These are phyloP conservation scores for Eupsittula cactorum DNA, from an alignment of 2,113 vertebrate species.

Conservation along the genomic window DNA sequence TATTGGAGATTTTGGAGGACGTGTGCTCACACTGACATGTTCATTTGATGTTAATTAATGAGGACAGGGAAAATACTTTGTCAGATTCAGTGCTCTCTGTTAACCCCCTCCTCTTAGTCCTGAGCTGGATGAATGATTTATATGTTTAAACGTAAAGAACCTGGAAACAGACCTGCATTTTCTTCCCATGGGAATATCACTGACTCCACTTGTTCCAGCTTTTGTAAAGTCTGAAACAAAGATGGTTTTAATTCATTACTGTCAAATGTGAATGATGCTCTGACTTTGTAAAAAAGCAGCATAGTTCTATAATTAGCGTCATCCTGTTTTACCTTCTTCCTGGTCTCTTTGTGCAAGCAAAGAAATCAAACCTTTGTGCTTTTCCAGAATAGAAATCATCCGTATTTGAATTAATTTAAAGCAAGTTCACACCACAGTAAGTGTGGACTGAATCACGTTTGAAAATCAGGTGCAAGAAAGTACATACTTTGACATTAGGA, in stretches of 20 bases:
- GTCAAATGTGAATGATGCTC: not conserved
- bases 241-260: not conserved
- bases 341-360: rapidly evolving
- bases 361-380: not conserved
- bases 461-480: not conserved
- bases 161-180: not conserved
- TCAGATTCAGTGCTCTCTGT: not conserved
- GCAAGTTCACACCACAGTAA: not conserved
- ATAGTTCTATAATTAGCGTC: not conserved
- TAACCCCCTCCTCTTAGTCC: not conserved
- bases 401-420: not conserved
- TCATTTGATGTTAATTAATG: not conserved
- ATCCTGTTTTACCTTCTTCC: not conserved
- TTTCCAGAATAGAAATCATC: not conserved
- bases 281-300: not conserved
- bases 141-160: not conserved
- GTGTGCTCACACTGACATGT: rapidly evolving
- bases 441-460: not conserved
- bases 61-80: not conserved
- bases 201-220: not conserved
- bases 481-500: not conserved
- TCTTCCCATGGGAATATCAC: not conserved
- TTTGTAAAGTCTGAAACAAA: not conserved
- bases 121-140: not conserved
- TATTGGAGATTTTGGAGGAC: not conserved